Conservation (phyloP, 1,140 invertebrate species). For the Calephelis virginiensis region DNA sequence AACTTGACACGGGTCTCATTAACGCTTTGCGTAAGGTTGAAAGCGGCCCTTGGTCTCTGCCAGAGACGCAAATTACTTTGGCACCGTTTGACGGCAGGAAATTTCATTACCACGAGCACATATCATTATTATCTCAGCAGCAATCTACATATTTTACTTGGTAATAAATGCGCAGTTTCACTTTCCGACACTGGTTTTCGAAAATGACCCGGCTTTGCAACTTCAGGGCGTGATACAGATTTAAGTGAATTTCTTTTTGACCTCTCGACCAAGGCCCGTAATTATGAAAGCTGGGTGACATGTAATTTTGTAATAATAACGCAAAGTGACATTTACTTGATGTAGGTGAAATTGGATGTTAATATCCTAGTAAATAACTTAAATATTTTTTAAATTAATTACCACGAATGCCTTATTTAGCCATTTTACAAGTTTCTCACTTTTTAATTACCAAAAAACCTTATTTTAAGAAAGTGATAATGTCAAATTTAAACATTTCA, state of each 20-base stretch:
- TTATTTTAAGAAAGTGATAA: neutral
- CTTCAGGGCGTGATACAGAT: slow-evolving; percentile 71
- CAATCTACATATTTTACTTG: slow-evolving; percentile 77
- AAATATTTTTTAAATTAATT: slow-evolving; percentile 26
- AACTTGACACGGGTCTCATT: slow-evolving; percentile 61
- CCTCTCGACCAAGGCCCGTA: slow-evolving; percentile 72
- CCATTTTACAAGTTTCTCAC: slow-evolving; percentile 1
- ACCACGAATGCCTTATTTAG: slow-evolving; percentile 15
- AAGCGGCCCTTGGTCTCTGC: slow-evolving; percentile 69
- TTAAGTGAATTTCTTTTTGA: slow-evolving; percentile 78
- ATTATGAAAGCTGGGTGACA: slow-evolving; percentile 62
- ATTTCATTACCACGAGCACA: slow-evolving; percentile 78
- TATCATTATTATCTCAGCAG: slow-evolving; percentile 76
- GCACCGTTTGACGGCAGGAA: slow-evolving; percentile 77
- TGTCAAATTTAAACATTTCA: slow-evolving; percentile 2
- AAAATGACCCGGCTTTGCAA: slow-evolving; percentile 69
- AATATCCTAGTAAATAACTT: slow-evolving; percentile 21
- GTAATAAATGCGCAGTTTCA: slow-evolving; percentile 76
- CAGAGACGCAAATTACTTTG: slow-evolving; percentile 77
- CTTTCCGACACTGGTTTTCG: slow-evolving; percentile 76
- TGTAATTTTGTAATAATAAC: slow-evolving; percentile 69
- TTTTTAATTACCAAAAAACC: slow-evolving; percentile 2
- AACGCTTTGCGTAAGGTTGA: slow-evolving; percentile 70
- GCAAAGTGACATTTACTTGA: slow-evolving; percentile 66
- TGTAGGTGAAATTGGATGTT: slow-evolving; percentile 25